Conservation (phyloP, 1,140 invertebrate genomes). For the Caenorhabditis tropicalis region DNA sequence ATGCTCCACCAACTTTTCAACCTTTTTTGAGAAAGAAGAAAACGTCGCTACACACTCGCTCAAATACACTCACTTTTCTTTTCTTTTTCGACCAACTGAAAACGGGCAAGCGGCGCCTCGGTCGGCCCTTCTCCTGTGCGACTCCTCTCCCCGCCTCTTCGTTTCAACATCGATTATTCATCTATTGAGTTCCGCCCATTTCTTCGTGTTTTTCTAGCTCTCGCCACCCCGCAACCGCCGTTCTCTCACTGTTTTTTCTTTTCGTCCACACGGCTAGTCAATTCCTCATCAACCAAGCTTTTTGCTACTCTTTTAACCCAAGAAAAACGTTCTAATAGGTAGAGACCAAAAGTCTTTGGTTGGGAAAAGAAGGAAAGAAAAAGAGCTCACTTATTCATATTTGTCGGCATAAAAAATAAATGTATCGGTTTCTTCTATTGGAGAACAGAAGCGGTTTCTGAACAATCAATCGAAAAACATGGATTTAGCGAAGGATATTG, state of each 20-base stretch:
- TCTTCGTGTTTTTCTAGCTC: conserved; percentile 39
- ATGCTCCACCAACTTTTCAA: conserved; percentile 44
- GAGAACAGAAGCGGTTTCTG: too few species aligned
- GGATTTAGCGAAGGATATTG: too few species aligned
- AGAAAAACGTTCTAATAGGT: conserved; percentile 15
- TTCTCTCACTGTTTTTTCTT: too few species aligned
- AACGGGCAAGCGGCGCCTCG: conserved; percentile 7
- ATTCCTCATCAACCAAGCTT: neutral
- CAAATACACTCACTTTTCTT: conserved; percentile 20
- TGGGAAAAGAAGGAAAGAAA: neutral
- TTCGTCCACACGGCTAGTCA: neutral
- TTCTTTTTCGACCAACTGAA: conserved; percentile 27
- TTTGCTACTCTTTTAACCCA: neutral
- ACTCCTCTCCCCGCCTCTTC: conserved; percentile 34
- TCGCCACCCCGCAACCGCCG: neutral
- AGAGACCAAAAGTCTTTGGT: neutral
- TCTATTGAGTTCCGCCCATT: conserved; percentile 44
- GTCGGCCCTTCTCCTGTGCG: conserved; percentile 25
- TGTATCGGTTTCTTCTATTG: too few species aligned
- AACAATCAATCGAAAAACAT: too few species aligned
- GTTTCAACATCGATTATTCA: conserved; percentile 45
- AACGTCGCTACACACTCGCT: neutral
- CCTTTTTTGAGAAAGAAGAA: conserved; percentile 35
- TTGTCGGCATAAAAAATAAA: neutral
- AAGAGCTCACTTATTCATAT: neutral